A percentile compares a stretch with the other conserved stretches of the same genome.
Evolutionary conservation across 1,140 invertebrate genomes (phyloP).

Genomic region (Phenacoccus solenopsis): DNA sequence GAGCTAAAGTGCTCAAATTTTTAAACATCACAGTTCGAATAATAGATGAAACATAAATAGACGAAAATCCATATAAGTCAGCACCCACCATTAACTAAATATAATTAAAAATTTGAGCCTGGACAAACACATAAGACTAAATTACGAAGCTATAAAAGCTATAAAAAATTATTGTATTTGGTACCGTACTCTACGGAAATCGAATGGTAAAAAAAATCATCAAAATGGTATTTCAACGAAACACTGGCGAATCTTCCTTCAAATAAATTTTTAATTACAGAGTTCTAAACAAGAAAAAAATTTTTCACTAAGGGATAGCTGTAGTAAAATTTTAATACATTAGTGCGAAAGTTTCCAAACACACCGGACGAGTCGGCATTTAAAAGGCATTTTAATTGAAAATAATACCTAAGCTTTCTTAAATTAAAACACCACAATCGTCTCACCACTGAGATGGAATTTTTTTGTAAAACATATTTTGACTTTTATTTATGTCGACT

Average conservation of each 20-base stretch:
- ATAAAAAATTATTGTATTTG: too few relatives aligned
- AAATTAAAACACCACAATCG: neutral
- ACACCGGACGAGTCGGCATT: neutral
- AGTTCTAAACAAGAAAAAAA: too few relatives aligned
- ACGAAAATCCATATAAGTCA: neutral
- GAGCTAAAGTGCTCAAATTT: neutral
- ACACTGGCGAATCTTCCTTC: too few relatives aligned
- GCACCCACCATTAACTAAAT: neutral
- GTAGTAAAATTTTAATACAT: neutral
- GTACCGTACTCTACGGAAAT: too few relatives aligned
- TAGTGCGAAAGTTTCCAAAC: neutral
- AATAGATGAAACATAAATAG: neutral
- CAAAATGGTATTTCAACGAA: too few relatives aligned
- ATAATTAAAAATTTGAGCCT: neutral
- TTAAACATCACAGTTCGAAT: neutral
- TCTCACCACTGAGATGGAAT: neutral
- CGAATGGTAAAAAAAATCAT: too few relatives aligned
- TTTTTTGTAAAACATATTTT: too few relatives aligned
- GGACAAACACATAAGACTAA: neutral
- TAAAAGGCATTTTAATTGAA: too few relatives aligned
- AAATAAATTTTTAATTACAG: too few relatives aligned
- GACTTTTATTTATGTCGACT: neutral
- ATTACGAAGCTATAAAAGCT: too few relatives aligned
- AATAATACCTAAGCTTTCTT: neutral
- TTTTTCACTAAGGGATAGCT: neutral